phyloP scores from a whole-genome alignment of 2,797 vertebrate genomes.

The Lepilemur septentrionalis region DNA sequence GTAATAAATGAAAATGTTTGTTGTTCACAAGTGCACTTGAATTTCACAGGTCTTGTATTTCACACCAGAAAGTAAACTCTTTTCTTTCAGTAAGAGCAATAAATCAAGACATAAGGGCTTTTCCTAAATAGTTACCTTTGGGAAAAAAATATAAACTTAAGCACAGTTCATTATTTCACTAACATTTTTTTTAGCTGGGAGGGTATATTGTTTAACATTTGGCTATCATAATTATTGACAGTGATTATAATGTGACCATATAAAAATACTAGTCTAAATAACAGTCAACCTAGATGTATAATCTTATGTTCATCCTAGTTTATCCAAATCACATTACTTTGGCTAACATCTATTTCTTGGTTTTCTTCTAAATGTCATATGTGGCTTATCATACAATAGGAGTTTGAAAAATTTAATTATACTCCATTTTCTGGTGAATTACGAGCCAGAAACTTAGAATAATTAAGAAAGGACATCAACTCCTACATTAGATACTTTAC shows the following conservation, averaged over 20 bases:
- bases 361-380: background rate
- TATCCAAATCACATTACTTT: constrained; percentile 15
- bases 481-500: background rate
- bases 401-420: constrained; percentile 34
- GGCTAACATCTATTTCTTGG: background rate
- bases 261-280: background rate
- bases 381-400: background rate
- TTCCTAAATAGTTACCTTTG: constrained; percentile 43
- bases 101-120: constrained; percentile 45
- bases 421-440: background rate
- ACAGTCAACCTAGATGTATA: background rate
- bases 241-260: background rate
- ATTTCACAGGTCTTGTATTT: constrained; percentile 65
- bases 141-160: constrained; percentile 26
- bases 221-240: background rate
- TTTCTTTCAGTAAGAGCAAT: constrained; percentile 42
- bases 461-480: background rate
- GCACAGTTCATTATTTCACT: background rate
- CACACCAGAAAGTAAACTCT: constrained; percentile 56
- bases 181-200: background rate
- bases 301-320: background rate
- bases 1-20: constrained; percentile 67
- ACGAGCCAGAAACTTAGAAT: background rate
- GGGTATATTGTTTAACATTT: background rate
- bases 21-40: constrained; percentile 62